These are phyloP conservation scores for Pithys albifrons DNA, from an alignment of 2,113 vertebrate genomes.

Conservation along the genomic window DNA sequence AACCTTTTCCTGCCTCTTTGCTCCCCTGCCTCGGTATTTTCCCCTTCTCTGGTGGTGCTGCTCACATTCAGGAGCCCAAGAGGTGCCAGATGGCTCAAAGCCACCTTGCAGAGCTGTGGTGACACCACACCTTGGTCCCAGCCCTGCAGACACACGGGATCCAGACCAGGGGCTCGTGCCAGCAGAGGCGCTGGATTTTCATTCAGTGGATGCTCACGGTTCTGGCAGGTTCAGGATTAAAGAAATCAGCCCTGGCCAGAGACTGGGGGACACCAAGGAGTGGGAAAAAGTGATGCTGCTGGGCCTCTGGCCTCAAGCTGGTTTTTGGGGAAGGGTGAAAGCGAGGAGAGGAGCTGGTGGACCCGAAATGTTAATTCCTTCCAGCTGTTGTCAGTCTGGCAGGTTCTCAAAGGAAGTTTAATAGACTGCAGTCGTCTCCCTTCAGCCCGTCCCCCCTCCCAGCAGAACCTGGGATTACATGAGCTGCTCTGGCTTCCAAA, in stretches of 20 bases:
- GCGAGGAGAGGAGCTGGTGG: constrained; percentile 42
- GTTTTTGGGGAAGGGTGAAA: constrained; percentile 14
- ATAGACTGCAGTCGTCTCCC: constrained; percentile 66
- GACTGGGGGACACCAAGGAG: background rate
- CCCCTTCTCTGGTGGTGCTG: background rate
- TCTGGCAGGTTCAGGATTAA: background rate
- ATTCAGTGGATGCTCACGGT: background rate
- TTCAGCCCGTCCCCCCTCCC: constrained; percentile 12
- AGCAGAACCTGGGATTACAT: constrained; percentile 49
- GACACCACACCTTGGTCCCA: background rate
- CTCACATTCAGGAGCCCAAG: background rate
- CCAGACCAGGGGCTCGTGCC: accelerated
- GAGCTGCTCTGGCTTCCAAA: constrained; percentile 40
- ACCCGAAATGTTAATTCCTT: constrained; percentile 64
- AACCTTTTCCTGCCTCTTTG: background rate
- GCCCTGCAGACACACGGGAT: background rate
- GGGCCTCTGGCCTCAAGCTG: background rate
- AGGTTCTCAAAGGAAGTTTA: constrained; percentile 72
- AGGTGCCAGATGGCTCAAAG: background rate
- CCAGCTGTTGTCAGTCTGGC: constrained; percentile 73
- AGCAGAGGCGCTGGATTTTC: accelerated
- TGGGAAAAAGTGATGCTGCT: constrained; percentile 43
- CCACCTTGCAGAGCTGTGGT: accelerated
- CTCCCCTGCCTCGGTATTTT: background rate
- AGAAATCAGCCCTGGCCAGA: background rate